Evolutionary conservation across 1,140 invertebrate genomes (phyloP).

Genomic region (Euwallacea fornicatus): DNA sequence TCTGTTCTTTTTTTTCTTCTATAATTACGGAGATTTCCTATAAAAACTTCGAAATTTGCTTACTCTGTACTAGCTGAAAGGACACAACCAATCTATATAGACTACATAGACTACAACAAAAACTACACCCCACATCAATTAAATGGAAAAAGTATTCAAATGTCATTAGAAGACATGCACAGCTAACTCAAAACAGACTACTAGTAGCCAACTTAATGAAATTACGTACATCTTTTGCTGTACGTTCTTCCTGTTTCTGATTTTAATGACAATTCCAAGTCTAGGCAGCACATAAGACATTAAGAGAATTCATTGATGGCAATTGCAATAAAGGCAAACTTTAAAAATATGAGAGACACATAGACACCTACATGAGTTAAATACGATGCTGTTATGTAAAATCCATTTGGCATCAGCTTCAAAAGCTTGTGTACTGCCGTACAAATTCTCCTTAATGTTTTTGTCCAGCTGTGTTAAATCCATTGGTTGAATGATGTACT

Average conservation of each 20-base stretch:
- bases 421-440: conserved; percentile 88
- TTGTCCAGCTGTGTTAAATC: conserved; percentile 74
- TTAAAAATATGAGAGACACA: conserved; percentile 2
- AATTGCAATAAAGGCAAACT: neutral
- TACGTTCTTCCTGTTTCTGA: conserved; percentile 16
- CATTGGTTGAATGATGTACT: conserved; percentile 85
- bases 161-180: neutral
- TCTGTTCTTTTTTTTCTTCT: too few species aligned
- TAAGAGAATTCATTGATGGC: neutral
- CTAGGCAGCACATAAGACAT: conserved; percentile 25
- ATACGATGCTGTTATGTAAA: conserved; percentile 87
- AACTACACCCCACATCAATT: neutral
- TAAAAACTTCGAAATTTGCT: too few species aligned
- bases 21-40: too few species aligned
- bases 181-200: conserved; percentile 5
- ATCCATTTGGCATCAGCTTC: conserved; percentile 90
- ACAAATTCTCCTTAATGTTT: conserved; percentile 77
- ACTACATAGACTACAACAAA: too few species aligned
- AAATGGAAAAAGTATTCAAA: conserved; percentile 25
- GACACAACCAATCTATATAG: too few species aligned
- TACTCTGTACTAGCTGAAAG: too few species aligned
- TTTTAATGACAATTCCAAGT: conserved; percentile 38
- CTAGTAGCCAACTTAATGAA: neutral
- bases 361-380: conserved; percentile 74
- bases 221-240: conserved; percentile 31